Percentiles rank a stretch among this genome's conserved stretches.
phyloP scores from a whole-genome alignment of 2,888 invertebrate genomes.

The Pachliopta kotzebuea region DNA sequence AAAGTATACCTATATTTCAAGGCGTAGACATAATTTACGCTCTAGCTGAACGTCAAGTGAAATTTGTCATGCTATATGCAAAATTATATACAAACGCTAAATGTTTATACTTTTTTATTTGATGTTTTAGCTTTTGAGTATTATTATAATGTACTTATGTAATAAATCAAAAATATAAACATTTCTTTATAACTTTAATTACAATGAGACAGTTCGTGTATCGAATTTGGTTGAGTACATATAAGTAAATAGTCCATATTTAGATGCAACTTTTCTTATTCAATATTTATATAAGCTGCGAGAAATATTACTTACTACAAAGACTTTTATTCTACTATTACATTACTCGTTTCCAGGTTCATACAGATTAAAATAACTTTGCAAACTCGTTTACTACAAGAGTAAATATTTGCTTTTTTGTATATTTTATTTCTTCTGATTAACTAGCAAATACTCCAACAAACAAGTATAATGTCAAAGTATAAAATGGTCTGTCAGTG shows the following conservation, averaged over 20 bases:
- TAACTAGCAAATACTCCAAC: too few species aligned
- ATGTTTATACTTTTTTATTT: conserved; percentile 10
- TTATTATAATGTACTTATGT: neutral
- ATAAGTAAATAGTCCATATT: too few species aligned
- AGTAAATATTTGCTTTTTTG: too few species aligned
- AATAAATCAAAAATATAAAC: conserved; percentile 1
- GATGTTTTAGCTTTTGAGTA: neutral
- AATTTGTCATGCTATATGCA: conserved; percentile 26
- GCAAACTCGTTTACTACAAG: too few species aligned
- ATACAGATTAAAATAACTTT: neutral
- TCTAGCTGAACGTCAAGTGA: conserved; percentile 23
- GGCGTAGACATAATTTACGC: conserved; percentile 21
- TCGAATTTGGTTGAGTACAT: too few species aligned
- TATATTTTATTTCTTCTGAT: too few species aligned
- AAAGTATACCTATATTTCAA: conserved; percentile 30
- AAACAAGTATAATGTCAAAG: too few species aligned
- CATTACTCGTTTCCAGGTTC: neutral
- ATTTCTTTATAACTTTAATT: too few species aligned
- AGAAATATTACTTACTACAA: neutral
- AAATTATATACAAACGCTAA: conserved; percentile 27
- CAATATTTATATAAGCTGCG: neutral
- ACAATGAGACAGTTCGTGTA: too few species aligned
- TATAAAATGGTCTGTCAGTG: too few species aligned
- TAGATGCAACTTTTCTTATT: neutral
- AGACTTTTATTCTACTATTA: neutral